phyloP scores from a whole-genome alignment of 2,888 invertebrate species.

The Dendrolimus pini region DNA sequence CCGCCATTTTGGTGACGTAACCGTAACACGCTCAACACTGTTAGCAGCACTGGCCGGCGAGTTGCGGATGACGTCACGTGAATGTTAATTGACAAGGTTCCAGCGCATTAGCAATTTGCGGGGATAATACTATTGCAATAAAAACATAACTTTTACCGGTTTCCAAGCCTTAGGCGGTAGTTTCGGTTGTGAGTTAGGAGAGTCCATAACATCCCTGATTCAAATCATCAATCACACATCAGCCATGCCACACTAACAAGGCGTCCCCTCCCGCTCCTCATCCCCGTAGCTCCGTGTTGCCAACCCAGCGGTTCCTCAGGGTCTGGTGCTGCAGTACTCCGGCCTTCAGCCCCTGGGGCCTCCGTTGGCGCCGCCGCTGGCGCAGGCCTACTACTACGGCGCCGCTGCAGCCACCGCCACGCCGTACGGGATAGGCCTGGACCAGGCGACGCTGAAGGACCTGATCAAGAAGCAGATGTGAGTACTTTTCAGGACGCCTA shows the following conservation, averaged over 20 bases:
- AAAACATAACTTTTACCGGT: too few species aligned
- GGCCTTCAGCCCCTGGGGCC: slow-evolving; percentile 31
- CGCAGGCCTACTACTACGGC: slow-evolving; percentile 79
- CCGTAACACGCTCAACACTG: too few species aligned
- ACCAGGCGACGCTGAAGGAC: slow-evolving; percentile 84
- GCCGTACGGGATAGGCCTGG: slow-evolving; percentile 72
- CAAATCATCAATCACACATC: slow-evolving; percentile 2
- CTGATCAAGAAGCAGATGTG: slow-evolving; percentile 94
- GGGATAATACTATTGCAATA: neutral
- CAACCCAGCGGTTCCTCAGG: slow-evolving; percentile 50
- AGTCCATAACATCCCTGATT: too few species aligned
- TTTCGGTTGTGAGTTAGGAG: too few species aligned
- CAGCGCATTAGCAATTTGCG: too few species aligned
- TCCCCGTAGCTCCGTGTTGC: slow-evolving; percentile 45
- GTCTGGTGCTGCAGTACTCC: slow-evolving; percentile 54
- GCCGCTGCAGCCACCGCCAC: slow-evolving; percentile 61
- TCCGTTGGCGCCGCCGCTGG: slow-evolving; percentile 45
- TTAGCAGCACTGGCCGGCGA: too few species aligned
- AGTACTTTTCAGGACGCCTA: slow-evolving; percentile 38
- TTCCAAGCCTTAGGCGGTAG: too few species aligned
- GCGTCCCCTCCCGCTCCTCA: slow-evolving; percentile 9
- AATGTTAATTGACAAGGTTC: too few species aligned
- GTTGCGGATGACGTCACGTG: too few species aligned
- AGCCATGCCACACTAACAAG: slow-evolving; percentile 9
- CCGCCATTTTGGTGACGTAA: too few species aligned